Base-by-base conservation (phyloP, 2,113 vertebrate species). In the Leucoraja erinaceus region DNA sequence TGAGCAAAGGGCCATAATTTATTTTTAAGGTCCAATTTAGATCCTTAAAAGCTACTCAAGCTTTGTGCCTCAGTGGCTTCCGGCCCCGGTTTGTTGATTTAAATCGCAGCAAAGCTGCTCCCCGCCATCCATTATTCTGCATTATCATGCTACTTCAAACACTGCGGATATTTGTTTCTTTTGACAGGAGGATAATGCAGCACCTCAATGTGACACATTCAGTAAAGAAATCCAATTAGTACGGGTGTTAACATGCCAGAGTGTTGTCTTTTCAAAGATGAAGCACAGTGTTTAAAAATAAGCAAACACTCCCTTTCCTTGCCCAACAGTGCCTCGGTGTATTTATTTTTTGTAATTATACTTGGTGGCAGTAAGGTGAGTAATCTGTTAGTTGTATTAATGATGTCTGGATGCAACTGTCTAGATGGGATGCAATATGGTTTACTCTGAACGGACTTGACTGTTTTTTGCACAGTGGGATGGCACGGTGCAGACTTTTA, bases 141-240 rank as follows among this genome's bases (percentile, higher is more conserved):
- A 47, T 72, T 91, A 54, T 47, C 31, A 8, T 47, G 33, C 22
- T 72, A 12, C 66, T 91, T 91, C 59, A 72, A 54, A 72, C 4
- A 12, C 33, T 33, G 38, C 20, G 25, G 22, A 38, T 91, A 72
- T 91, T 66, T 91, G 68, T 70, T 91, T 25, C 70, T 72, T 91
- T 72, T 72, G 68, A 91, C 90, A 91, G 90, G 63, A 14, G 90
- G 68, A 18, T 72, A 91, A 91, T 91, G 22, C 38, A 74, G 68
- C 68, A 91, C 68, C 88, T 72, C 31, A 16, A 91, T 74, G 20
- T 91, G 66, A 91, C 90, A 74, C 8, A 33, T 33, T 38, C 38
- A 74, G 90, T 72, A 72, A 74, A 91, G 38, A 91, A 91, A 91
- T 72, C 90, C 90, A 91, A 70, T 91, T 91, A 91, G 68, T 74